Percentiles rank a stretch among this genome's conserved stretches.
phyloP scores from a whole-genome alignment of 1,140 invertebrate genomes.

The Drosophila baimaii region DNA sequence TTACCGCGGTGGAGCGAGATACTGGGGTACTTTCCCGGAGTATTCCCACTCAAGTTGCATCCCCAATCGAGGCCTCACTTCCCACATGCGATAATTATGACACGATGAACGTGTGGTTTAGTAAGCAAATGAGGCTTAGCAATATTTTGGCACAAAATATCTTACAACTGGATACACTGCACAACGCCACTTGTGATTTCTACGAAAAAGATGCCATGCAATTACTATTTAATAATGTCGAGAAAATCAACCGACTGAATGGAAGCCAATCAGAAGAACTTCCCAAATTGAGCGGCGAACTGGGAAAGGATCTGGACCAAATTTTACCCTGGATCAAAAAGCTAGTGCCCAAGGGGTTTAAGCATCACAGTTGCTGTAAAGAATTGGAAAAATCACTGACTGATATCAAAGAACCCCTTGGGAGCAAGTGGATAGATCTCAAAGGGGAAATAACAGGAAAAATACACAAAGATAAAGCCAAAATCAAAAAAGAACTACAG shows the following conservation, averaged over 20 bases:
- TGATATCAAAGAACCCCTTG: constrained; percentile 5
- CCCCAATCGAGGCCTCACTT: not conserved
- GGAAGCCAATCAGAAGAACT: not conserved
- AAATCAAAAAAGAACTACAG: not conserved
- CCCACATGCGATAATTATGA: constrained; percentile 12
- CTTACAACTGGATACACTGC: not conserved
- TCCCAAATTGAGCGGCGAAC: constrained; percentile 13
- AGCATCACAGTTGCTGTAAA: constrained; percentile 38
- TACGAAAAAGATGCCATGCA: constrained; percentile 38
- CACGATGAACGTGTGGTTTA: constrained; percentile 44
- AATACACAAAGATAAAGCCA: not conserved
- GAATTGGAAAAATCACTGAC: not conserved
- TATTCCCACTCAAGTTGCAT: not conserved
- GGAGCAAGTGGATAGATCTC: not conserved
- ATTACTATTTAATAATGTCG: constrained; percentile 16
- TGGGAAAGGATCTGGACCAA: constrained; percentile 38
- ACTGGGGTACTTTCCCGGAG: not conserved
- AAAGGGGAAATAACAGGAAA: not conserved
- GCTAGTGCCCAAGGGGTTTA: not conserved
- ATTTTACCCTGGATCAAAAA: constrained; percentile 34
- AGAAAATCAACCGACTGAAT: not conserved
- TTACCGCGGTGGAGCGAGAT: not conserved
- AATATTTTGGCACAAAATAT: not conserved
- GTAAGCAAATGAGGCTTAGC: constrained; percentile 17
- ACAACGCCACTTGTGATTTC: constrained; percentile 26